These are phyloP conservation scores for Dermatemys mawii DNA, from an alignment of 2,113 vertebrate species.

Conservation along the genomic window DNA sequence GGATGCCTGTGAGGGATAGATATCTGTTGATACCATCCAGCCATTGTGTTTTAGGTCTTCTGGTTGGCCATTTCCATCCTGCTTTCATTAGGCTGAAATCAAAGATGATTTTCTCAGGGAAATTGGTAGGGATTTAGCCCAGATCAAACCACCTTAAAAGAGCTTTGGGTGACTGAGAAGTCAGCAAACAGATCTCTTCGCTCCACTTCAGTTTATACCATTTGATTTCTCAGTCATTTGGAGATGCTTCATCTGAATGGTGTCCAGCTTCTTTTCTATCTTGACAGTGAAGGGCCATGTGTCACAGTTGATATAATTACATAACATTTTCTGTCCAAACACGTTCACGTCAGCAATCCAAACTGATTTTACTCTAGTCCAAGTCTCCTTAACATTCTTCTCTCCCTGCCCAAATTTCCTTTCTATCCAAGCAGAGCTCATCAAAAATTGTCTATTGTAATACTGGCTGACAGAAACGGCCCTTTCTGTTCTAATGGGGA, in stretches of 20 bases:
- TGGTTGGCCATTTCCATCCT: not conserved
- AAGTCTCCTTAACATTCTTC: not conserved
- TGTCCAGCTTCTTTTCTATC: not conserved
- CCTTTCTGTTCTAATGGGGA: not conserved
- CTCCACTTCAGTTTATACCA: not conserved
- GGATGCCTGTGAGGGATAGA: not conserved
- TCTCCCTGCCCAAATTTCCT: not conserved
- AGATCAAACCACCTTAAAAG: not conserved
- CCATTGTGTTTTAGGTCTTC: not conserved
- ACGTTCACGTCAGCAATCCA: not conserved
- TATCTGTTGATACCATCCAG: not conserved
- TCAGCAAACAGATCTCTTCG: not conserved
- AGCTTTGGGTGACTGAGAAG: not conserved
- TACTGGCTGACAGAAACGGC: not conserved
- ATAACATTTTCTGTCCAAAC: accelerated
- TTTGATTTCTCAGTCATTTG: not conserved
- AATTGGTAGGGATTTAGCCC: not conserved
- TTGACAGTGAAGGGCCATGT: not conserved
- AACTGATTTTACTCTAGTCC: not conserved
- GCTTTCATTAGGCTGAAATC: not conserved
- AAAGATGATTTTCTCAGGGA: not conserved
- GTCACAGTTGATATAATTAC: not conserved
- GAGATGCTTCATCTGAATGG: not conserved
- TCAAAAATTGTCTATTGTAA: not conserved
- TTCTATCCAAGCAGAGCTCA: not conserved